phyloP scores from a whole-genome alignment of 2,888 invertebrate genomes.

The Lasioglossum villosulum region DNA sequence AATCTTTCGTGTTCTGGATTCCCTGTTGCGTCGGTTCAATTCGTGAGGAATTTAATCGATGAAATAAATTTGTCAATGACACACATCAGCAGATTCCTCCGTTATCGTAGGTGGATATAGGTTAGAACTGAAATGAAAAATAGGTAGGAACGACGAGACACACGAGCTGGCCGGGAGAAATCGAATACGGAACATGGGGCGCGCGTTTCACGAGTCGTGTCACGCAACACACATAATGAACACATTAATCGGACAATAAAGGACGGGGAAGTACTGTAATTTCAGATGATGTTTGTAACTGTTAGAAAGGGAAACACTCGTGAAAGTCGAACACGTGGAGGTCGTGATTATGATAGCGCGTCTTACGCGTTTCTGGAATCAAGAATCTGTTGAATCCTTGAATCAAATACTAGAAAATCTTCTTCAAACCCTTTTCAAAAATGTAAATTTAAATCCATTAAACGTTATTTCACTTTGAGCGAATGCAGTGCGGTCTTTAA shows the following conservation, averaged over 20 bases:
- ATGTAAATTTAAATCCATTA: not conserved
- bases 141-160: not conserved
- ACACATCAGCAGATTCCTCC: not conserved
- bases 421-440: not conserved
- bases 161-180: constrained; percentile 11
- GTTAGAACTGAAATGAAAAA: not conserved
- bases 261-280: not conserved
- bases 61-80: not conserved
- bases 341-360: not conserved
- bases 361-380: not conserved
- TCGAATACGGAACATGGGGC: constrained; percentile 10
- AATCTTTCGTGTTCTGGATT: not conserved
- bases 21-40: not conserved
- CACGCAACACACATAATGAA: constrained; percentile 45
- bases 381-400: not conserved
- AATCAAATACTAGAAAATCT: not conserved
- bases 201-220: constrained; percentile 13
- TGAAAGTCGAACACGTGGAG: not conserved
- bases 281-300: constrained; percentile 16
- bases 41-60: not conserved
- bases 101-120: not conserved
- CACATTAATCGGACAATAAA: constrained; percentile 45
- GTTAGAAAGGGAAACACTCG: not conserved
- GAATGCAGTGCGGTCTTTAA: not conserved
- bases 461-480: not conserved